A percentile compares a stretch with the other conserved stretches of the same genome.
These are phyloP conservation scores for Phalloptychus januarius DNA, from an alignment of 2,797 vertebrate species.

Conservation along the genomic window DNA sequence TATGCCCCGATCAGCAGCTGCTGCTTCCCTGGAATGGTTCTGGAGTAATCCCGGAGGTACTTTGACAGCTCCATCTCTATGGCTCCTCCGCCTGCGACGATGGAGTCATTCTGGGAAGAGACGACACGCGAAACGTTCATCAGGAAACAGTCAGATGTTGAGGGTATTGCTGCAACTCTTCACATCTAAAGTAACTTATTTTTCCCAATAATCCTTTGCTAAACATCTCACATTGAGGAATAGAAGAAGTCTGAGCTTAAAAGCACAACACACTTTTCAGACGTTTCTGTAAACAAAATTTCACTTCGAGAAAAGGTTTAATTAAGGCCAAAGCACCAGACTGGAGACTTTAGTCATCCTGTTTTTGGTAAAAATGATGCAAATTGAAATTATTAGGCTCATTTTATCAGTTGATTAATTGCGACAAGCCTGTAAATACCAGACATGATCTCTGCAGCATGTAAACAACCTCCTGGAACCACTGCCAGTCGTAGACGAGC, in stretches of 20 bases:
- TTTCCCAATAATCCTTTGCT: not conserved
- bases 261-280: too few species aligned
- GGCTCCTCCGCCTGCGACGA: slow-evolving; percentile 94
- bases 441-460: not conserved
- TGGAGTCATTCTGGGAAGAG: slow-evolving; percentile 89
- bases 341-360: too few species aligned
- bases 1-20: slow-evolving; percentile 96
- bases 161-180: not conserved
- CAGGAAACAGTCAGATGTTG: not conserved
- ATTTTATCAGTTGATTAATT: not conserved
- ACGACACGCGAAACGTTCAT: not conserved
- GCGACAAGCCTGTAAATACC: not conserved
- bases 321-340: too few species aligned
- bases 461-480: not conserved
- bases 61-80: slow-evolving; percentile 99
- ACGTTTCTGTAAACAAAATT: too few species aligned
- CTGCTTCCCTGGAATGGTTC: slow-evolving; percentile 97
- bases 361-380: too few species aligned
- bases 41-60: slow-evolving; percentile 93
- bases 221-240: not conserved
- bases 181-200: not conserved
- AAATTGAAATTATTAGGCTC: not conserved
- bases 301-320: too few species aligned
- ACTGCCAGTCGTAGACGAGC: not conserved
- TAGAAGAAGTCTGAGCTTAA: too few species aligned